phyloP scores from a whole-genome alignment of 2,888 invertebrate genomes.

The Rhingia campestris region DNA sequence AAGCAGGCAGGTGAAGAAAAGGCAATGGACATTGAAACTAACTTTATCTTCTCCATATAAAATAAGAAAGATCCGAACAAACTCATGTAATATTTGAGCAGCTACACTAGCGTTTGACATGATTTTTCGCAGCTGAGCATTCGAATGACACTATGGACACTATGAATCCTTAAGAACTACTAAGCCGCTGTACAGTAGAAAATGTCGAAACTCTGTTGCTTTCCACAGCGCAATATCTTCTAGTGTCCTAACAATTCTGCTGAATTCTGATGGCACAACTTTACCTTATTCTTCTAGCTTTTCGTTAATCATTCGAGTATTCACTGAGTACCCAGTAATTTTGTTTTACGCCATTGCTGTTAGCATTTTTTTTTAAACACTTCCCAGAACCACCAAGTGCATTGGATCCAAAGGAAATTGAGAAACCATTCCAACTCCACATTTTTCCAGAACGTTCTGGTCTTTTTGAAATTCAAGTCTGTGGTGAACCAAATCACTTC shows the following conservation, averaged over 20 bases:
- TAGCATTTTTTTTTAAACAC: background rate
- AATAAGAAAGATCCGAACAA: background rate
- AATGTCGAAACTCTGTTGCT: background rate
- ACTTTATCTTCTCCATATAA: conserved; percentile 6
- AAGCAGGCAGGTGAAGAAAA: background rate
- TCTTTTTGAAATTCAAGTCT: background rate
- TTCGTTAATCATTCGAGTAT: too few relatives aligned
- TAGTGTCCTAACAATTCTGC: background rate
- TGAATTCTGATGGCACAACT: conserved; percentile 4
- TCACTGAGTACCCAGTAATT: too few relatives aligned
- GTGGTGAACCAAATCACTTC: too few relatives aligned
- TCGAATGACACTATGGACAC: background rate
- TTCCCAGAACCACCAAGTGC: too few relatives aligned
- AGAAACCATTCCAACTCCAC: background rate
- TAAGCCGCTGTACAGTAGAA: background rate
- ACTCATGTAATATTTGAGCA: background rate
- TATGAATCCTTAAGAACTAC: background rate
- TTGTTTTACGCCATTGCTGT: too few relatives aligned
- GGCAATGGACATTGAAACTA: conserved; percentile 3
- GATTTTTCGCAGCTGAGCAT: background rate
- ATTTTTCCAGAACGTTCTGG: background rate
- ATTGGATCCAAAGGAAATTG: background rate
- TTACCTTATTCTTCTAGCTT: background rate
- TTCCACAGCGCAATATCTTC: conserved; percentile 2
- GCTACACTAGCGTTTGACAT: conserved; percentile 1